Evolutionary conservation across 2,797 vertebrate species (phyloP).

Genomic region (Nannoperca obscura): DNA sequence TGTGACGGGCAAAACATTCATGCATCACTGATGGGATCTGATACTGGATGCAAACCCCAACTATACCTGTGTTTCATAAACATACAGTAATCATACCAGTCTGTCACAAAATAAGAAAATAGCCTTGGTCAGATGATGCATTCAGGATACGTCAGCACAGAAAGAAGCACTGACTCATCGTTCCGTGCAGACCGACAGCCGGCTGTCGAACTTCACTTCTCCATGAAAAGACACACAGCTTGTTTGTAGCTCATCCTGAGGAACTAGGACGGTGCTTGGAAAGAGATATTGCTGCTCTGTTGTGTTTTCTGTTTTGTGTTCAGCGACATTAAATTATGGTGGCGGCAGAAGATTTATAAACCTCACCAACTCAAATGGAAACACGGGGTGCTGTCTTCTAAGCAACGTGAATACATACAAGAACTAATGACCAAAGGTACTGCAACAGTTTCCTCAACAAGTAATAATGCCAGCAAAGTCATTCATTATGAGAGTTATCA

Average conservation of each 20-base stretch:
- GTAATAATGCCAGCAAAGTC: not conserved
- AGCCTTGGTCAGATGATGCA: slow-evolving; percentile 18
- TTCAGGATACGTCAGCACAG: slow-evolving; percentile 3
- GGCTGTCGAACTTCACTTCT: not conserved
- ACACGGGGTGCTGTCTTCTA: not conserved
- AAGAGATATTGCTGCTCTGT: not conserved
- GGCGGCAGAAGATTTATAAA: not conserved
- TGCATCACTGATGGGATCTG: not conserved
- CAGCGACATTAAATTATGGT: not conserved
- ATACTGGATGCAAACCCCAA: too few relatives aligned
- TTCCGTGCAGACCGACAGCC: not conserved
- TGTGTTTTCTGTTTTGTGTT: not conserved
- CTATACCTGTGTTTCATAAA: not conserved
- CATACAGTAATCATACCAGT: not conserved
- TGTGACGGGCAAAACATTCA: not conserved
- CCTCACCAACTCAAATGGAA: too few relatives aligned
- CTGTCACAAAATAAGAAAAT: not conserved
- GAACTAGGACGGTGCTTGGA: not conserved
- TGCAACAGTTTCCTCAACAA: not conserved
- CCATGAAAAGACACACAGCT: slow-evolving; percentile 1
- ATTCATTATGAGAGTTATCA: not conserved
- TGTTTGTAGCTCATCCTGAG: not conserved
- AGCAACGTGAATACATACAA: too few relatives aligned
- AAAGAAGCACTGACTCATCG: slow-evolving; percentile 15
- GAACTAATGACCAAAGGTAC: not conserved